Evolutionary conservation across 1,140 invertebrate species (phyloP).

Genomic region (Heliconius melpomene): DNA sequence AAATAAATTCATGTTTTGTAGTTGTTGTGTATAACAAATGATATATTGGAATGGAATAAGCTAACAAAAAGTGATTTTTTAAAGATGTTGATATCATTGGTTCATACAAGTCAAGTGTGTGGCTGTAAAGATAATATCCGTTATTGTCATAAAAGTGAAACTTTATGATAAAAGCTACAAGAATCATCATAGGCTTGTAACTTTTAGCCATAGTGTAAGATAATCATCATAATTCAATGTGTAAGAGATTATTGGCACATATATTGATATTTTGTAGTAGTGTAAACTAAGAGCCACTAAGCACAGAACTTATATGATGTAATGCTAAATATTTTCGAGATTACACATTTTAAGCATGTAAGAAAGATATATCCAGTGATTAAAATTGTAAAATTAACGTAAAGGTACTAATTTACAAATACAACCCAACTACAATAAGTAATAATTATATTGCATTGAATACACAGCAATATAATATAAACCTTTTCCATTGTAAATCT

Average conservation of each 20-base stretch:
- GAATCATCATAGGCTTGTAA: not conserved
- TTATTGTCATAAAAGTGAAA: not conserved
- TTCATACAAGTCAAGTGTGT: not conserved
- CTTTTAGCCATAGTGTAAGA: not conserved
- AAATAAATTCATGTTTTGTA: constrained; percentile 47
- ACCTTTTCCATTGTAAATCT: constrained; percentile 3
- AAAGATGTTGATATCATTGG: not conserved
- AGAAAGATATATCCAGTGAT: not conserved
- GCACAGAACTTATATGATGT: not conserved
- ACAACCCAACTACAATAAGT: not conserved
- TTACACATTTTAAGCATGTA: not conserved
- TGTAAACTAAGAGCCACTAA: not conserved
- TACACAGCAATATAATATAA: constrained; percentile 12
- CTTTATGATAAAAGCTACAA: not conserved
- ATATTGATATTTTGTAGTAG: not conserved
- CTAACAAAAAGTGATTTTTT: constrained; percentile 29
- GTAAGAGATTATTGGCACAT: constrained; percentile 25
- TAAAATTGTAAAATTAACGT: not conserved
- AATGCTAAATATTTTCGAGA: not conserved
- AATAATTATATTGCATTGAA: constrained; percentile 7
- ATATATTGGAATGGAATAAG: constrained; percentile 57
- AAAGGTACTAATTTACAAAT: not conserved
- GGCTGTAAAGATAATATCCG: not conserved
- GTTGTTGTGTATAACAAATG: constrained; percentile 41
- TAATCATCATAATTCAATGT: not conserved